phyloP scores from a whole-genome alignment of 2,888 invertebrate species.

The Eupithecia insigniata region DNA sequence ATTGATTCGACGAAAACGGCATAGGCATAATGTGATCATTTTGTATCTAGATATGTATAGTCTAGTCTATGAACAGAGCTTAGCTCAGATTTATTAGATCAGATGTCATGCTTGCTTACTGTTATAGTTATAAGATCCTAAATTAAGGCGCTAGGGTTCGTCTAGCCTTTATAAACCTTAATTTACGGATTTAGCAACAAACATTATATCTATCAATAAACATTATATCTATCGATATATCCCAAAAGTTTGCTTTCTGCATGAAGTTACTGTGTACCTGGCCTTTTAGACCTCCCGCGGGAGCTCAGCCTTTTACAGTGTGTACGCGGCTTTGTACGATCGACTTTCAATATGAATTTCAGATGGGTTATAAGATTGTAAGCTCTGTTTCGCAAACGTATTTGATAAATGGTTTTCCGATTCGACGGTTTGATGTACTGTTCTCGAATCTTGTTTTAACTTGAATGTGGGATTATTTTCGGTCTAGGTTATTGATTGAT shows the following conservation, averaged over 20 bases:
- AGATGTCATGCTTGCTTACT: too few relatives aligned
- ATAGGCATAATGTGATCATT: too few relatives aligned
- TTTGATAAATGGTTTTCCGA: constrained; percentile 70
- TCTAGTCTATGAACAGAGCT: too few relatives aligned
- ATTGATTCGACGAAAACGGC: too few relatives aligned
- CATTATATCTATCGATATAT: background rate
- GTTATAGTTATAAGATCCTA: too few relatives aligned
- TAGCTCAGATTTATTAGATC: too few relatives aligned
- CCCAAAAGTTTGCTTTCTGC: constrained; percentile 10
- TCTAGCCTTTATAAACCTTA: too few relatives aligned
- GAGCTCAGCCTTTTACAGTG: constrained; percentile 80
- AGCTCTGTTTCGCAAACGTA: constrained; percentile 69
- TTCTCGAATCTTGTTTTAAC: constrained; percentile 43
- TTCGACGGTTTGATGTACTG: constrained; percentile 54
- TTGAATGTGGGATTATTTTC: constrained; percentile 36
- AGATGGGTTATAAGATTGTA: constrained; percentile 79
- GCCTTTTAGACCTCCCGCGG: constrained; percentile 76
- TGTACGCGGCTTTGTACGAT: constrained; percentile 77
- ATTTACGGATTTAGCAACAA: too few relatives aligned
- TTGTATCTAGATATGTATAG: too few relatives aligned
- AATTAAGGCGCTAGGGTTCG: too few relatives aligned
- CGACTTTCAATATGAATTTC: constrained; percentile 82
- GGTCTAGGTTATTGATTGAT: constrained; percentile 24
- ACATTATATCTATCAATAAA: too few relatives aligned
- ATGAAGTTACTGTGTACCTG: constrained; percentile 52